These are phyloP conservation scores for Zaprionus obscuricornis DNA, from an alignment of 2,888 invertebrate genomes.

Conservation along the genomic window DNA sequence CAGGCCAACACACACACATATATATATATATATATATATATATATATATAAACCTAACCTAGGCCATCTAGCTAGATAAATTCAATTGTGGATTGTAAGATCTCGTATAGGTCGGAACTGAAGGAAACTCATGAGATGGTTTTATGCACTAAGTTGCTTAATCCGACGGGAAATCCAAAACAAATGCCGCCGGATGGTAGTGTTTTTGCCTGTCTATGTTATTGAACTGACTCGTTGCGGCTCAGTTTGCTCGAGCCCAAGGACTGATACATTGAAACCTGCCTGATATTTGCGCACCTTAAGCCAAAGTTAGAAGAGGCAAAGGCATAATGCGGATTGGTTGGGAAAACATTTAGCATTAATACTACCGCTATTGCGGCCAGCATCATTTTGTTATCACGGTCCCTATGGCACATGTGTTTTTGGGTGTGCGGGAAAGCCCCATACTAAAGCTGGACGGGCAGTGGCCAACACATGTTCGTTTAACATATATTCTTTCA, in stretches of 20 bases:
- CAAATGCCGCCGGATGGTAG: slow-evolving; percentile 59
- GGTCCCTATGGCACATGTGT: slow-evolving; percentile 40
- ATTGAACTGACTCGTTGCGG: slow-evolving; percentile 63
- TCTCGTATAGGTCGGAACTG: no score
- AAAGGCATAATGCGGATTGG: slow-evolving; percentile 37
- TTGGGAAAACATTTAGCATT: no score
- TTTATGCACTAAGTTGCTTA: slow-evolving; percentile 74
- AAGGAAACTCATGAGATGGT: slow-evolving; percentile 44
- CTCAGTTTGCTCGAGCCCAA: slow-evolving; percentile 34
- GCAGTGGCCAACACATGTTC: slow-evolving; percentile 56
- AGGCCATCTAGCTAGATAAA: no score
- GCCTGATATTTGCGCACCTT: slow-evolving; percentile 30
- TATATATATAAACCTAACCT: no score
- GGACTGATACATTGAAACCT: slow-evolving; percentile 3
- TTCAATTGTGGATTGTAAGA: no score
- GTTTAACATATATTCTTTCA: slow-evolving; percentile 12
- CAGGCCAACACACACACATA: no score
- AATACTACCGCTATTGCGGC: no score
- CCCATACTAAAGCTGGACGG: slow-evolving; percentile 64
- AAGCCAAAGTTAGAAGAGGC: slow-evolving; percentile 55
- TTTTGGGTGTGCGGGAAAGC: slow-evolving; percentile 56
- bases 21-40: no score
- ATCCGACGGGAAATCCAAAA: slow-evolving; percentile 76
- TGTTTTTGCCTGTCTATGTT: slow-evolving; percentile 43
- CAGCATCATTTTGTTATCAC: no score